These are phyloP conservation scores for Achatina immaculata DNA, from an alignment of 1,140 invertebrate species.

Conservation along the genomic window DNA sequence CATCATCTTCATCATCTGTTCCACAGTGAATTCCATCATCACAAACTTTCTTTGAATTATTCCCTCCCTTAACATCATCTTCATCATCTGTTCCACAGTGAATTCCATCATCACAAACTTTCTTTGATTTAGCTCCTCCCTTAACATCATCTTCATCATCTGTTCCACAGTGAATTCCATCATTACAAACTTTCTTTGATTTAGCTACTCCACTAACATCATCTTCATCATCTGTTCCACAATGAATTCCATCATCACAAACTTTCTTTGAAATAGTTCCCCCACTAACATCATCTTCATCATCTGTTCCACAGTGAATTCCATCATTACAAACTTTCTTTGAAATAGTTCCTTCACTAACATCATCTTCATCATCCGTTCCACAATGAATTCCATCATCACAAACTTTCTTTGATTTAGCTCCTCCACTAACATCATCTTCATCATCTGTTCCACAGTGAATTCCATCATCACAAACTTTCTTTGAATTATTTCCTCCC, in stretches of 20 bases:
- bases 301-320: conserved; percentile 42
- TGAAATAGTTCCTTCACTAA: not conserved
- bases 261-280: conserved; percentile 30
- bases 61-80: conserved; percentile 25
- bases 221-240: conserved; percentile 51
- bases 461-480: conserved; percentile 46
- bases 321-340: conserved; percentile 42
- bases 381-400: conserved; percentile 48
- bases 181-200: conserved; percentile 25
- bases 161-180: conserved; percentile 42
- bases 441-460: conserved; percentile 51
- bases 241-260: conserved; percentile 49
- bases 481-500: conserved; percentile 15
- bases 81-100: conserved; percentile 48
- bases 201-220: conserved; percentile 16
- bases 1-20: conserved; percentile 39
- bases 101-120: conserved; percentile 42
- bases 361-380: conserved; percentile 49
- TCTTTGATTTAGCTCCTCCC: conserved; percentile 20
- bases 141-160: conserved; percentile 39
- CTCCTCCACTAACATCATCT: conserved; percentile 14
- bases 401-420: conserved; percentile 38
- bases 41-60: conserved; percentile 39
- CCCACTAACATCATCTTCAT: conserved; percentile 39
- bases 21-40: conserved; percentile 44